A percentile compares a stretch with the other conserved stretches of the same genome.
phyloP scores from a whole-genome alignment of 2,797 vertebrate species.

The Botia almorhae region DNA sequence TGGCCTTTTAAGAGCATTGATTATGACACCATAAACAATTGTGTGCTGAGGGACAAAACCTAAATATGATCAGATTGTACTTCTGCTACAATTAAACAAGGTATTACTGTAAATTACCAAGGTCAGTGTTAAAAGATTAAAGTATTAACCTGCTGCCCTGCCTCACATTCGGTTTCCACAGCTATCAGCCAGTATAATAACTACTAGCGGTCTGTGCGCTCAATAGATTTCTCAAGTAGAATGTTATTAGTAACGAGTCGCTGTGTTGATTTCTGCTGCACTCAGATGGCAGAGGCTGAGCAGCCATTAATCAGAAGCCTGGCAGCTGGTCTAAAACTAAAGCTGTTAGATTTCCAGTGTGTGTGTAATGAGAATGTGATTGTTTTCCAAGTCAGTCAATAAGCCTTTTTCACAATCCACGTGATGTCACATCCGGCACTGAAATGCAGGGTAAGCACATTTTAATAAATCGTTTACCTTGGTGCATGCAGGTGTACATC shows the following conservation, averaged over 20 bases:
- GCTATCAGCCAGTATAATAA: conserved; percentile 61
- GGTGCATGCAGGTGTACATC: too few relatives aligned
- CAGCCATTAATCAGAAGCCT: conserved; percentile 82
- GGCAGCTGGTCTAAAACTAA: conserved; percentile 75
- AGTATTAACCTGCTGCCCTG: conserved; percentile 59
- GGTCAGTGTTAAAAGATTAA: conserved; percentile 47
- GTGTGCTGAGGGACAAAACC: not conserved
- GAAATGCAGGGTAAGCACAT: not conserved
- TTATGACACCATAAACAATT: not conserved
- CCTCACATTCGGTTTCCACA: conserved; percentile 52
- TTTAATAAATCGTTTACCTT: too few relatives aligned
- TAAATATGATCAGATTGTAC: conserved; percentile 31
- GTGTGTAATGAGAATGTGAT: conserved; percentile 12
- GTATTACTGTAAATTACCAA: conserved; percentile 24
- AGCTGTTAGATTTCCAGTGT: conserved; percentile 50
- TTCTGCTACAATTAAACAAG: conserved; percentile 44
- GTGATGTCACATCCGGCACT: not conserved
- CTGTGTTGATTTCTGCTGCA: conserved; percentile 71
- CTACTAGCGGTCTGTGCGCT: conserved; percentile 64
- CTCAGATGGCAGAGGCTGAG: conserved; percentile 75
- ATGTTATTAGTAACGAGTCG: conserved; percentile 84
- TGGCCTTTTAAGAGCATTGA: not conserved
- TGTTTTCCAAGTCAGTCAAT: conserved; percentile 21
- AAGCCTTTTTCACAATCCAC: not conserved
- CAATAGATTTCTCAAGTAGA: conserved; percentile 80